Evolutionary conservation across 2,888 invertebrate genomes (phyloP).

Genomic region (Linnaemya tessellans): DNA sequence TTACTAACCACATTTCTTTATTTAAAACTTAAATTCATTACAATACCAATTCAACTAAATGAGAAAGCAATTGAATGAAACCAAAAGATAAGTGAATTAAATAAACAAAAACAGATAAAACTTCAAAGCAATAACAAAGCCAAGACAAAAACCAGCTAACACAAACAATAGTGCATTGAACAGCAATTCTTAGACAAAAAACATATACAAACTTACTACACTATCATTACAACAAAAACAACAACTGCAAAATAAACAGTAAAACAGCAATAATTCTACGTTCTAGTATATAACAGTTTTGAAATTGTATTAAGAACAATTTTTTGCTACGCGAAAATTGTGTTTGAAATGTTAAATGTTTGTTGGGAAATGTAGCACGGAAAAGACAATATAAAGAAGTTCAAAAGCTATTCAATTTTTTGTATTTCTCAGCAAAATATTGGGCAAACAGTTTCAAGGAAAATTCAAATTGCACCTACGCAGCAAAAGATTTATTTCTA

Average conservation of each 20-base stretch:
- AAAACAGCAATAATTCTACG: constrained; percentile 54
- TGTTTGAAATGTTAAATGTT: neutral
- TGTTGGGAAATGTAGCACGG: neutral
- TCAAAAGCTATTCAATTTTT: neutral
- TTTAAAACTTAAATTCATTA: constrained; percentile 55
- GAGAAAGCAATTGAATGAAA: constrained; percentile 46
- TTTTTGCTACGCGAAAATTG: neutral
- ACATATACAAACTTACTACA: constrained; percentile 47
- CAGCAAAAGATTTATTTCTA: no score
- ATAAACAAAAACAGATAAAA: constrained; percentile 45
- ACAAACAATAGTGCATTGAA: constrained; percentile 63
- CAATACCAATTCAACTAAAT: constrained; percentile 38
- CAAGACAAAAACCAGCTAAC: constrained; percentile 66
- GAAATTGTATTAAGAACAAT: constrained; percentile 42
- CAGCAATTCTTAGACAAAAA: constrained; percentile 62
- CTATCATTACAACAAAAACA: constrained; percentile 52
- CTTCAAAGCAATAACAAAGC: constrained; percentile 61
- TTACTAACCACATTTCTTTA: constrained; percentile 27
- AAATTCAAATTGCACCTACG: no score
- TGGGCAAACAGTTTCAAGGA: no score
- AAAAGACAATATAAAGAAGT: neutral
- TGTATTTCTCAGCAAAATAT: no score
- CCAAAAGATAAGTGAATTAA: constrained; percentile 7
- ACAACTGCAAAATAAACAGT: constrained; percentile 55
- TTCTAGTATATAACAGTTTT: constrained; percentile 54